Evolutionary conservation across 92 coral and sea anemone genomes (phyloP).

Genomic region (Zoanthus sociatus): DNA sequence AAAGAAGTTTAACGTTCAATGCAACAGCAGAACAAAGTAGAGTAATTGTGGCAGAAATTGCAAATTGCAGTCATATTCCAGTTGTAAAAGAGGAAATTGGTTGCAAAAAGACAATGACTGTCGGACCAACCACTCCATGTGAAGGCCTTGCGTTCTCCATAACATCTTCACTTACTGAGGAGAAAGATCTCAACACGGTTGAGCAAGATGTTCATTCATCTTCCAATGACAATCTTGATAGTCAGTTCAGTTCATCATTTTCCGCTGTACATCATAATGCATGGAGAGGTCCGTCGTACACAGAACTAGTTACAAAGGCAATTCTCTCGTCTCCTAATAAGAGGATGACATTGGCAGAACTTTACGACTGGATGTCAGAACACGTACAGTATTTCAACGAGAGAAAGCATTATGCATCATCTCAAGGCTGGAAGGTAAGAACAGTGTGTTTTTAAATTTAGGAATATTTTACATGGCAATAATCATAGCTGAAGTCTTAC

Average conservation of each 20-base stretch:
- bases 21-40: neutral
- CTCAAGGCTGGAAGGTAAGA: constrained; percentile 45
- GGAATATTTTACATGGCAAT: neutral
- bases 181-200: neutral
- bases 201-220: neutral
- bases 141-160: neutral
- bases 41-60: neutral
- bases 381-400: constrained; percentile 37
- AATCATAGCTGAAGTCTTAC: neutral
- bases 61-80: neutral
- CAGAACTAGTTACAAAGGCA: constrained; percentile 38
- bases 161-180: neutral
- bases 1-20: neutral
- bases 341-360: constrained; percentile 30
- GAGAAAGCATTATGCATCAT: constrained; percentile 30
- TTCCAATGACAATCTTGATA: neutral
- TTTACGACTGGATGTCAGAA: constrained; percentile 43
- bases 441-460: neutral
- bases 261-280: neutral
- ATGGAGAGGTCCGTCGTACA: constrained; percentile 33
- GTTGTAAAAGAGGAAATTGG: neutral
- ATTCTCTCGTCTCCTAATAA: constrained; percentile 19
- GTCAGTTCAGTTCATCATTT: neutral
- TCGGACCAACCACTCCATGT: neutral
- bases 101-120: neutral